Evolutionary conservation across 2,113 vertebrate genomes (phyloP).

Genomic region (Sylvietta virens): DNA sequence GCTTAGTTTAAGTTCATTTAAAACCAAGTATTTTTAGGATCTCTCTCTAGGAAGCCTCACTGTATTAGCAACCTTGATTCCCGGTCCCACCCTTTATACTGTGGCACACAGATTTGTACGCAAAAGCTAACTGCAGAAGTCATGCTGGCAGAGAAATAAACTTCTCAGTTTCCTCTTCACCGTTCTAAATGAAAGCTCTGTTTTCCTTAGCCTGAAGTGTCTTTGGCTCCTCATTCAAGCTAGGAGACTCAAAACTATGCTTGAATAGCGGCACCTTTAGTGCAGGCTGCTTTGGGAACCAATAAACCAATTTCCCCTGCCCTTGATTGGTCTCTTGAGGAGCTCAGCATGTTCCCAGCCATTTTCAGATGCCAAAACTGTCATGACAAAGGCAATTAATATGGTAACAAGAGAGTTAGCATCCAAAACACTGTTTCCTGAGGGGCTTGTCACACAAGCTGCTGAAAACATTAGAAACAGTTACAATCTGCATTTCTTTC

Average conservation of each 20-base stretch:
- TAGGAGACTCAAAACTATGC: conserved; percentile 21
- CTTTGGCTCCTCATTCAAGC: conserved; percentile 54
- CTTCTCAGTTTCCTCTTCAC: not conserved
- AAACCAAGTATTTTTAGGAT: not conserved
- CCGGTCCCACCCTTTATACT: not conserved
- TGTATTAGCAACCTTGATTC: conserved; percentile 24
- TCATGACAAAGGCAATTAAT: conserved; percentile 79
- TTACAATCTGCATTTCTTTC: conserved; percentile 61
- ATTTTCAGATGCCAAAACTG: conserved; percentile 76
- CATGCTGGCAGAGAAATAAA: conserved; percentile 41
- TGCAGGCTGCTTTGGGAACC: conserved; percentile 43
- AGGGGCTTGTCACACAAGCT: conserved; percentile 75
- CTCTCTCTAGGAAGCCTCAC: not conserved
- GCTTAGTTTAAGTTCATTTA: not conserved
- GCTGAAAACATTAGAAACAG: conserved; percentile 63
- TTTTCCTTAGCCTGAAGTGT: conserved; percentile 58
- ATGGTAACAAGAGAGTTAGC: conserved; percentile 77
- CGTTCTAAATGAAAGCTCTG: conserved; percentile 31
- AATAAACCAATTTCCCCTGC: conserved; percentile 64
- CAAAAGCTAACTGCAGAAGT: conserved; percentile 37
- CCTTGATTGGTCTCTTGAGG: conserved; percentile 69
- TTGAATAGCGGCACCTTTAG: conserved; percentile 59
- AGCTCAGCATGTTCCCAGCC: conserved; percentile 68
- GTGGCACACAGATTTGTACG: conserved; percentile 11
- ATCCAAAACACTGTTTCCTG: conserved; percentile 74